Evolutionary conservation across 2,113 vertebrate genomes (phyloP).

Genomic region (Danio rerio): DNA sequence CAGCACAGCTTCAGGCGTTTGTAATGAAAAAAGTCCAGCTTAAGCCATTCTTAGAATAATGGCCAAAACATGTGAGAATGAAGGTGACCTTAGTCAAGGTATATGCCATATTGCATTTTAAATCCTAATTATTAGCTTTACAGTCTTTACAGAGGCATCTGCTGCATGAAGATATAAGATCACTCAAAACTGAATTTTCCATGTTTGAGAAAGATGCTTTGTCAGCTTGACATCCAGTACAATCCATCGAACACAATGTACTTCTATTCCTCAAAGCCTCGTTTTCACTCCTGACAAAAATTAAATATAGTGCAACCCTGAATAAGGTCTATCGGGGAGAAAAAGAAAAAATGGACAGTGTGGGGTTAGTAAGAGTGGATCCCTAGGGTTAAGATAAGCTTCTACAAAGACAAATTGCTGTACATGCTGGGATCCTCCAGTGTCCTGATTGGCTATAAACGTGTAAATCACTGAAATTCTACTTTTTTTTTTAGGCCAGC

Average conservation of each 20-base stretch:
- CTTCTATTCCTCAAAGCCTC: not conserved
- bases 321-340: not conserved
- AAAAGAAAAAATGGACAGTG: not conserved
- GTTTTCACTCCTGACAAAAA: not conserved
- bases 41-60: not conserved
- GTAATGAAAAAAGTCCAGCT: not conserved
- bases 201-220: not conserved
- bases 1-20: not conserved
- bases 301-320: not conserved
- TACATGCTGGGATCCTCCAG: constrained; percentile 46
- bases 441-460: constrained; percentile 27
- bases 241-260: not conserved
- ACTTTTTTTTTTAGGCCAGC: constrained; percentile 38
- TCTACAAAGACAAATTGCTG: constrained; percentile 56
- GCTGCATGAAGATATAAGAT: not conserved
- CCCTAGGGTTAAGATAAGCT: constrained; percentile 37
- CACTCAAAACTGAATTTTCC: not conserved
- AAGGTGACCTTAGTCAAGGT: not conserved
- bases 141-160: not conserved
- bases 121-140: not conserved
- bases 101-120: not conserved
- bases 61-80: not conserved
- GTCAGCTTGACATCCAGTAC: not conserved
- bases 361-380: constrained; percentile 21
- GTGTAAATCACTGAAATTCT: not conserved